Percentiles rank a stretch among this genome's conserved stretches.
phyloP scores from a whole-genome alignment of 2,888 invertebrate species.

The Phyllotreta striolata region DNA sequence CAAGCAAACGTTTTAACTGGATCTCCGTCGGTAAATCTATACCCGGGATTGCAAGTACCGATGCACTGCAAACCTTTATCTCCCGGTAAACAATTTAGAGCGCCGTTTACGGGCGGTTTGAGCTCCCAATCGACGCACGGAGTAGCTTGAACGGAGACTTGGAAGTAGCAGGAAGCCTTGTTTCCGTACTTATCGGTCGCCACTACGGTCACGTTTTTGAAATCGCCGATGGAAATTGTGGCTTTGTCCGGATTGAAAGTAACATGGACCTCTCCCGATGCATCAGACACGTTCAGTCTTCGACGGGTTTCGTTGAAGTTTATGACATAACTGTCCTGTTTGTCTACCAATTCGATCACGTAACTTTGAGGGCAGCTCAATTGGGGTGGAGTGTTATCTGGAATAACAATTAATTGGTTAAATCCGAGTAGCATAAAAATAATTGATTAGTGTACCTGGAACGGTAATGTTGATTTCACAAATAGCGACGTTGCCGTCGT shows the following conservation, averaged over 20 bases:
- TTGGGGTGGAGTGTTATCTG: constrained; percentile 88
- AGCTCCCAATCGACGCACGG: constrained; percentile 96
- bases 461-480: constrained; percentile 96
- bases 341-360: constrained; percentile 89
- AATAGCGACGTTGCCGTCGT: constrained; percentile 96
- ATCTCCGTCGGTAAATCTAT: constrained; percentile 90
- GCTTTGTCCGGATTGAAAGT: constrained; percentile 85
- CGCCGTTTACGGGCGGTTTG: constrained; percentile 87
- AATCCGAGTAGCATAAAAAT: background rate
- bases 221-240: constrained; percentile 83
- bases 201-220: constrained; percentile 91
- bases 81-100: constrained; percentile 84
- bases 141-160: constrained; percentile 90
- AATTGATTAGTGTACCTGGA: constrained; percentile 63
- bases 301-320: constrained; percentile 90
- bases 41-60: constrained; percentile 88
- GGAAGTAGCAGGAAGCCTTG: constrained; percentile 90
- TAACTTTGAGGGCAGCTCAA: constrained; percentile 93
- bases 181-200: constrained; percentile 90
- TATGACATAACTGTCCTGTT: constrained; percentile 88
- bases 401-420: constrained; percentile 32
- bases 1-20: constrained; percentile 88
- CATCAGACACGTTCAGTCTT: constrained; percentile 85
- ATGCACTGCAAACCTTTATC: constrained; percentile 87
- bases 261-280: constrained; percentile 86